Evolutionary conservation across 2,888 invertebrate species (phyloP).

Genomic region (Aromia moschata): DNA sequence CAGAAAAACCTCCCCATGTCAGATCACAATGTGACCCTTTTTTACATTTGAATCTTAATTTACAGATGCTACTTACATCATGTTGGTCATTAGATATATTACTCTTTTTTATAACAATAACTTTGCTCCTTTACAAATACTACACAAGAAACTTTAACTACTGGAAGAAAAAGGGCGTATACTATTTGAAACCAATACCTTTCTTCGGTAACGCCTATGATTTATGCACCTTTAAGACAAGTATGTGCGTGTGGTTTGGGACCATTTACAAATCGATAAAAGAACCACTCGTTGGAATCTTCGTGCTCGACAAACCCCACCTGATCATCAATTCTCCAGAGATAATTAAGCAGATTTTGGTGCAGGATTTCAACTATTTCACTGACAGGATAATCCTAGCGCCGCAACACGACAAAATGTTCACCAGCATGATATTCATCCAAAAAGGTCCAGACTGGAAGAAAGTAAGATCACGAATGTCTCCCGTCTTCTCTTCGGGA

Average conservation of each 20-base stretch:
- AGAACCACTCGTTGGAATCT: slow-evolving; percentile 63
- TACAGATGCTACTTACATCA: slow-evolving; percentile 30
- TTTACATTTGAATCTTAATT: too few relatives aligned
- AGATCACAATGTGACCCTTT: too few relatives aligned
- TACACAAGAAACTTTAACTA: slow-evolving; percentile 46
- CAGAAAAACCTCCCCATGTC: too few relatives aligned
- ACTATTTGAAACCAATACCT: slow-evolving; percentile 43
- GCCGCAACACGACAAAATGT: slow-evolving; percentile 59
- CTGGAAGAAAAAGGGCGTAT: slow-evolving; percentile 47
- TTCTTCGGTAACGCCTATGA: slow-evolving; percentile 46
- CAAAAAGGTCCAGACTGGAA: slow-evolving; percentile 66
- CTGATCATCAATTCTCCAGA: slow-evolving; percentile 63
- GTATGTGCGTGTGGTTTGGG: slow-evolving; percentile 35
- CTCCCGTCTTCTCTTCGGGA: slow-evolving; percentile 67
- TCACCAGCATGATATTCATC: slow-evolving; percentile 60
- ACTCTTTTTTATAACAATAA: background rate
- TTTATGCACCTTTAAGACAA: slow-evolving; percentile 31
- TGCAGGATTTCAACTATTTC: slow-evolving; percentile 65
- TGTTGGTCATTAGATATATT: slow-evolving; percentile 23
- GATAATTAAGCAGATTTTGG: slow-evolving; percentile 62
- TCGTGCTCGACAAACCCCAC: slow-evolving; percentile 63
- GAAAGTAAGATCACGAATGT: slow-evolving; percentile 63
- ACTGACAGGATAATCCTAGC: slow-evolving; percentile 62
- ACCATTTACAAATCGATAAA: slow-evolving; percentile 26
- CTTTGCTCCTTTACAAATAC: slow-evolving; percentile 40